These are phyloP conservation scores for Gari tellinella DNA, from an alignment of 2,888 invertebrate genomes.

Conservation along the genomic window DNA sequence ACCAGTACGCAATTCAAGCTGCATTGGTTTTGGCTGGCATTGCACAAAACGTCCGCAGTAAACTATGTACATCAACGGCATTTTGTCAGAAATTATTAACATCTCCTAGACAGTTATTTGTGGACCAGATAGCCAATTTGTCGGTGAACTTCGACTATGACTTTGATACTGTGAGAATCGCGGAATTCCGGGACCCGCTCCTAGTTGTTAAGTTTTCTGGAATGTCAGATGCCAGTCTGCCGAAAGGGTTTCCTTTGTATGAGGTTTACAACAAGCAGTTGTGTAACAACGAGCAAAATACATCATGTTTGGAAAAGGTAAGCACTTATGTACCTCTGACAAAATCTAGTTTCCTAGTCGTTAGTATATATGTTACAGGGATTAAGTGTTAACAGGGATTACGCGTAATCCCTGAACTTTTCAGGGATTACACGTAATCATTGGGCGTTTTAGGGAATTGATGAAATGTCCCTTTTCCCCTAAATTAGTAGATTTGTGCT, in stretches of 20 bases:
- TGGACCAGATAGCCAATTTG: conserved; percentile 24
- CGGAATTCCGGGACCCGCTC: conserved; percentile 28
- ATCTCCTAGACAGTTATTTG: conserved; percentile 22
- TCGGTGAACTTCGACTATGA: conserved; percentile 29
- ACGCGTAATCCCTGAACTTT: too few species aligned
- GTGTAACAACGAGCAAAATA: neutral
- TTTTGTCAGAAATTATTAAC: conserved; percentile 20
- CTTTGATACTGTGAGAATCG: conserved; percentile 20
- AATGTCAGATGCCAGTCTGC: conserved; percentile 15
- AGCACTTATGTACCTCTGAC: too few species aligned
- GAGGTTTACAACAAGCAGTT: conserved; percentile 47
- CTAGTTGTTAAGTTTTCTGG: conserved; percentile 24
- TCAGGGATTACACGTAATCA: too few species aligned
- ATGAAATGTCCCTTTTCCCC: too few species aligned
- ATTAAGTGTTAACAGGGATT: too few species aligned
- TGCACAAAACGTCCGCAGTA: conserved; percentile 7
- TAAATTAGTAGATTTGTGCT: too few species aligned
- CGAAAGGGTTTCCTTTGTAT: conserved; percentile 22
- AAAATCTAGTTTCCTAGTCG: too few species aligned
- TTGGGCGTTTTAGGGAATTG: too few species aligned
- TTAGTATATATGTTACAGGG: too few species aligned
- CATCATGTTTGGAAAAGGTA: too few species aligned
- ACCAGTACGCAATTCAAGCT: conserved; percentile 50
- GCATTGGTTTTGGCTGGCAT: conserved; percentile 28
- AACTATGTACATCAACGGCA: neutral